Conservation (phyloP, 1,140 invertebrate genomes). For the Pseudomyrmex sp. region DNA sequence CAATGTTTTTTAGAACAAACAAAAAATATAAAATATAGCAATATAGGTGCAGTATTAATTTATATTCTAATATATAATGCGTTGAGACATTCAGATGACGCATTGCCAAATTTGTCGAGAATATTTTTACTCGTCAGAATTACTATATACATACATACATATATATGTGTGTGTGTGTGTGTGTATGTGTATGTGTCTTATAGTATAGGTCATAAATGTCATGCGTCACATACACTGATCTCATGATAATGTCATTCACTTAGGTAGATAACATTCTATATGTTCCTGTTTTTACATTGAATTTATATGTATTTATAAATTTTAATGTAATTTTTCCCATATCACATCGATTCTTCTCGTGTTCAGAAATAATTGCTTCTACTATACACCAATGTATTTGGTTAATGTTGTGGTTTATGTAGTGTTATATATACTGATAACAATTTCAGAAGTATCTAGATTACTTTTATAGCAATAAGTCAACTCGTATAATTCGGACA, state of each 20-base stretch:
- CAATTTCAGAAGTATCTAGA: slow-evolving; percentile 33
- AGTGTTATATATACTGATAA: slow-evolving; percentile 35
- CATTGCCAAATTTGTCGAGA: slow-evolving; percentile 37
- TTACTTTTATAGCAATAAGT: slow-evolving; percentile 28
- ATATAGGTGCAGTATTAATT: slow-evolving; percentile 46
- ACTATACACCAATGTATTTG: slow-evolving; percentile 11
- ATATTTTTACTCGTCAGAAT: slow-evolving; percentile 27
- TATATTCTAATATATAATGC: slow-evolving; percentile 2
- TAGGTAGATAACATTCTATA: slow-evolving; percentile 35
- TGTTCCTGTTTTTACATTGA: slow-evolving; percentile 28
- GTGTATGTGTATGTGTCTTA: not conserved
- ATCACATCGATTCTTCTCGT: not conserved
- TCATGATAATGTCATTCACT: slow-evolving; percentile 47
- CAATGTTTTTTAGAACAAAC: slow-evolving; percentile 2
- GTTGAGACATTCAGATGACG: slow-evolving; percentile 11
- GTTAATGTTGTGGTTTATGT: not conserved
- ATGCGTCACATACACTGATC: slow-evolving; percentile 43
- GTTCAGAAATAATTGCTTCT: slow-evolving; percentile 27
- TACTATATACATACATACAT: not conserved
- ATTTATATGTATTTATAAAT: not conserved
- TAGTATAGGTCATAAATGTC: slow-evolving; percentile 26
- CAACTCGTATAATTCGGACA: slow-evolving; percentile 28
- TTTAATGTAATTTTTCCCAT: not conserved
- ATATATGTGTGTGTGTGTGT: slow-evolving; percentile 14
- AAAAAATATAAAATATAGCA: slow-evolving; percentile 13